phyloP scores from a whole-genome alignment of 2,113 vertebrate genomes.

The Xenopus laevis region DNA sequence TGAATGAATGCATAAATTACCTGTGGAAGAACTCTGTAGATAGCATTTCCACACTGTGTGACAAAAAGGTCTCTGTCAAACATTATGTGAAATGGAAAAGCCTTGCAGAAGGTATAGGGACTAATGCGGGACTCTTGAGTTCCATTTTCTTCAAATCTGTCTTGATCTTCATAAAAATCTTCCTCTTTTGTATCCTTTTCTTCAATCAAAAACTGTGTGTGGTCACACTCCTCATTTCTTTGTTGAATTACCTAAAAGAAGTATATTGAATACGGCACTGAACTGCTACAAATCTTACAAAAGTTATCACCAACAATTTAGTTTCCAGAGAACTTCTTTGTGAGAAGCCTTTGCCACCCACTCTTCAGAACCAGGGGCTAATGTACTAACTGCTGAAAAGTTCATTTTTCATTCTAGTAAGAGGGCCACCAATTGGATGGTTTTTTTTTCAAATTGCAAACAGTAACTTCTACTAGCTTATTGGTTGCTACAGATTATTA shows the following conservation, averaged over 20 bases:
- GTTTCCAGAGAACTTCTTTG: no score
- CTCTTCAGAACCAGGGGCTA: no score
- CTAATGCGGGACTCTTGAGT: conserved; percentile 96
- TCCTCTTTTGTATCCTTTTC: conserved; percentile 96
- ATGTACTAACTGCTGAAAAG: no score
- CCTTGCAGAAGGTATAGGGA: conserved; percentile 96
- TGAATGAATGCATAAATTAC: conserved; percentile 54
- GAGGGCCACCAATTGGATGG: no score
- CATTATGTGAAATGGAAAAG: conserved; percentile 97
- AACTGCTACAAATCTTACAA: neutral
- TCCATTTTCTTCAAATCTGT: conserved; percentile 94
- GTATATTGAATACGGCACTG: neutral
- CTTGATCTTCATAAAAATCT: conserved; percentile 91
- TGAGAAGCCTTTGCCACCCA: no score
- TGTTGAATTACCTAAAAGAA: conserved; percentile 86
- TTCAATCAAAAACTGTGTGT: conserved; percentile 97
- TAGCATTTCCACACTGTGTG: conserved; percentile 95
- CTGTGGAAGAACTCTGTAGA: conserved; percentile 95
- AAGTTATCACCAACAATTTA: no score
- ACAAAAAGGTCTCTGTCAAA: conserved; percentile 92
- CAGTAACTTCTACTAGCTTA: no score
- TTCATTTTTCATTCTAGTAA: no score
- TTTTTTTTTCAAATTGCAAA: no score
- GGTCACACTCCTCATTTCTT: conserved; percentile 93
- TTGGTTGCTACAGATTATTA: no score